Percentiles rank a stretch among this genome's conserved stretches.
Conservation (phyloP, 1,140 invertebrate genomes). For the Metopolophium dirhodum region DNA sequence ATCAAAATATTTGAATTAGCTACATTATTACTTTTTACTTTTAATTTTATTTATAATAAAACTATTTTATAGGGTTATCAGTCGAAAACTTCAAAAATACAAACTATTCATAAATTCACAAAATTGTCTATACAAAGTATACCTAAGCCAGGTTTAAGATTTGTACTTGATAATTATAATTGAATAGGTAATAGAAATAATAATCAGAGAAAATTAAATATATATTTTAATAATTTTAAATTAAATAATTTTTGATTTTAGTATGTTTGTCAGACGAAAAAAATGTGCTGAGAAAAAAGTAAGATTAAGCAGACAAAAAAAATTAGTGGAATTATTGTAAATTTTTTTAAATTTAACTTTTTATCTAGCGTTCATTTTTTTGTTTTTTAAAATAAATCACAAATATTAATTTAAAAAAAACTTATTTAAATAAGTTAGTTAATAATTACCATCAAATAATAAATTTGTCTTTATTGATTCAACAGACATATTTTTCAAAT, state of each 20-base stretch:
- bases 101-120: background rate
- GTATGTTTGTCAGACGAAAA: too few species aligned
- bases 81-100: background rate
- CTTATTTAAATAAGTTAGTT: background rate
- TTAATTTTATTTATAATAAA: background rate
- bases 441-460: background rate
- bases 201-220: background rate
- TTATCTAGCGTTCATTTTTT: background rate
- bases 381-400: background rate
- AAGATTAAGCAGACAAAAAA: too few species aligned
- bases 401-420: background rate
- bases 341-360: background rate
- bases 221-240: background rate
- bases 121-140: background rate
- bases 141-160: background rate
- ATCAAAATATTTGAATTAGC: background rate
- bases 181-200: too few species aligned
- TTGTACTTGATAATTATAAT: background rate
- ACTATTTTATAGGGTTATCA: background rate
- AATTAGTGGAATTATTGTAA: too few species aligned
- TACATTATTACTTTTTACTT: background rate
- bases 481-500: background rate
- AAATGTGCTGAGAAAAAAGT: too few species aligned
- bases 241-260: background rate
- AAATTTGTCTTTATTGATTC: background rate